These are phyloP conservation scores for Drosophila jambulina DNA, from an alignment of 1,140 invertebrate genomes.

Conservation along the genomic window DNA sequence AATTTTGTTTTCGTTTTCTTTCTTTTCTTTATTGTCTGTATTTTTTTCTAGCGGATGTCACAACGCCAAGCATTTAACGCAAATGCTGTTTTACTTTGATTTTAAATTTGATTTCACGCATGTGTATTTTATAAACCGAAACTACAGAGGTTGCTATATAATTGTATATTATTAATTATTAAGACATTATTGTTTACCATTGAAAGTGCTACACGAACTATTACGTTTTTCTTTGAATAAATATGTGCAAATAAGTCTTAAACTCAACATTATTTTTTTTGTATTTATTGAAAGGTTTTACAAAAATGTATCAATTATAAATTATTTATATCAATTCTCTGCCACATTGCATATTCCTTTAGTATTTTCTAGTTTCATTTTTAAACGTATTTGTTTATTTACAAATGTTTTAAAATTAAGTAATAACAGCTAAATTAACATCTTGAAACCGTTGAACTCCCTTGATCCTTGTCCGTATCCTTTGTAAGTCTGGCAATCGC, in stretches of 20 bases:
- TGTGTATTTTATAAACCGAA: constrained; percentile 8
- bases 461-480: constrained; percentile 11
- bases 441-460: constrained; percentile 9
- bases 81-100: constrained; percentile 26
- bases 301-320: background rate
- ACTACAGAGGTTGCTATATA: constrained; percentile 1
- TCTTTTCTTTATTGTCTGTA: background rate
- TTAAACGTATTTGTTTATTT: background rate
- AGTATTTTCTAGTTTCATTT: background rate
- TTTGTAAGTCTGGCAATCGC: background rate
- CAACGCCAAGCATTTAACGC: constrained; percentile 32
- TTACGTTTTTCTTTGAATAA: background rate
- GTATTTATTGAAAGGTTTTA: background rate
- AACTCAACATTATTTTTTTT: background rate
- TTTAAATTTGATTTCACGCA: background rate
- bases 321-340: background rate
- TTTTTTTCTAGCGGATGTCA: constrained; percentile 37
- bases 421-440: constrained; percentile 18
- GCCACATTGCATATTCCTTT: background rate
- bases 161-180: constrained; percentile 1
- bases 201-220: background rate
- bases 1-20: constrained; percentile 8
- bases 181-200: background rate
- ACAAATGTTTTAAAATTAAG: too few relatives aligned
- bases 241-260: background rate